A percentile compares a stretch with the other conserved stretches of the same genome.
phyloP scores from a whole-genome alignment of 2,113 vertebrate genomes.

The Lampris incognitus region DNA sequence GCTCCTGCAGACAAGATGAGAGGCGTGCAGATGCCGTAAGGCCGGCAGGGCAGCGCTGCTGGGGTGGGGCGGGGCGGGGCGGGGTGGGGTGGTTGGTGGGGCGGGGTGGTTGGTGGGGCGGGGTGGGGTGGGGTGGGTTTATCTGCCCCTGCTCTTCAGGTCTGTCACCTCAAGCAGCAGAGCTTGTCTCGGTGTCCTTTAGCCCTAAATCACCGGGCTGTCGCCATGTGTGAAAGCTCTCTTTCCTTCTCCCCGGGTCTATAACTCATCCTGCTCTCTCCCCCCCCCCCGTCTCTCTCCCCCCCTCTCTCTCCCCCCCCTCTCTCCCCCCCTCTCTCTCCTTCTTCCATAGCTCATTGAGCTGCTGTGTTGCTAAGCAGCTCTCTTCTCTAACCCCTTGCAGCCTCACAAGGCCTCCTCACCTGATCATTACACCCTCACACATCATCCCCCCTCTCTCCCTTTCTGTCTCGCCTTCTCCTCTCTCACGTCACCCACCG shows the following conservation, averaged over 20 bases:
- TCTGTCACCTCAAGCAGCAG: constrained; percentile 71
- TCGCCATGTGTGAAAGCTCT: constrained; percentile 73
- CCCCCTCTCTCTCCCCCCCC: constrained; percentile 25
- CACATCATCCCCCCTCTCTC: constrained; percentile 15
- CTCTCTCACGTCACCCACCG: constrained; percentile 24
- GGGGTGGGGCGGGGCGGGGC: not conserved
- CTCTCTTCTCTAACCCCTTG: no score
- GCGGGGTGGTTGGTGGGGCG: no score
- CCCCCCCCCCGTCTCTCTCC: constrained; percentile 31
- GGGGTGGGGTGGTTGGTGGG: not conserved
- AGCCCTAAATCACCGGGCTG: constrained; percentile 71
- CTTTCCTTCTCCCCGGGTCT: constrained; percentile 41
- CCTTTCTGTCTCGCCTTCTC: constrained; percentile 47
- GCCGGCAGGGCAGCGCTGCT: constrained; percentile 23
- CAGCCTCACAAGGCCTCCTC: not conserved
- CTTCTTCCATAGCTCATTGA: constrained; percentile 59
- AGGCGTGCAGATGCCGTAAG: constrained; percentile 43
- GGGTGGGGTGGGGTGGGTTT: not conserved
- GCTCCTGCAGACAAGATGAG: constrained; percentile 62
- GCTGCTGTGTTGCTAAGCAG: not conserved
- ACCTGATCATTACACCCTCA: not conserved
- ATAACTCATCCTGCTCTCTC: constrained; percentile 62
- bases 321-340: constrained; percentile 18
- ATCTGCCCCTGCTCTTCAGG: constrained; percentile 60
- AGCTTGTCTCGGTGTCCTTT: constrained; percentile 71